These are phyloP conservation scores for Rhadina sibilatrix DNA, from an alignment of 2,113 vertebrate species.

Conservation along the genomic window DNA sequence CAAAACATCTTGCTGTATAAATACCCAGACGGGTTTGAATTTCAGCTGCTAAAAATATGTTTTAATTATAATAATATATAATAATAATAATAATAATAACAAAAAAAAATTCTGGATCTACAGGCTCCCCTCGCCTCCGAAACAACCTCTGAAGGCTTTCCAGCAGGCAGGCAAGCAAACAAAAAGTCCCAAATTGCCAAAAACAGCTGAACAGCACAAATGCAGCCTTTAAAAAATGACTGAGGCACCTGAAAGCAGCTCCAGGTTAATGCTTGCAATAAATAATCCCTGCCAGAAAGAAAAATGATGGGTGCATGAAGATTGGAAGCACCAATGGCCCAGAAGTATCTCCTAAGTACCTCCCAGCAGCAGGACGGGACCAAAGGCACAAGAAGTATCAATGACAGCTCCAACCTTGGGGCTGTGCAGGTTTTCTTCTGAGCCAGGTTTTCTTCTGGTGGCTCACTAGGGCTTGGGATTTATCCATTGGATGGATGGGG, in stretches of 20 bases:
- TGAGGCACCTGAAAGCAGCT: not conserved
- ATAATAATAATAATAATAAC: constrained; percentile 29
- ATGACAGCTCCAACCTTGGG: not conserved
- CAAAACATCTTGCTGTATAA: constrained; percentile 71
- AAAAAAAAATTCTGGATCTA: not conserved
- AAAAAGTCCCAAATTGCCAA: not conserved
- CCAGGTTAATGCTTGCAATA: not conserved
- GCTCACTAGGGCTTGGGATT: not conserved
- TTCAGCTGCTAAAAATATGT: constrained; percentile 68
- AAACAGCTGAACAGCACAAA: not conserved
- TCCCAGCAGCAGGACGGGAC: not conserved
- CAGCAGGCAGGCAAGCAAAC: not conserved
- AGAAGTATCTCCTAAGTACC: not conserved
- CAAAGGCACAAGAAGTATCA: not conserved
- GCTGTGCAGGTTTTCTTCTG: not conserved
- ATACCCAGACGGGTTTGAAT: constrained; percentile 69
- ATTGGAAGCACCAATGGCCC: not conserved
- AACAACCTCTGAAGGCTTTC: constrained; percentile 28
- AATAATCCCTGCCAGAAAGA: not conserved
- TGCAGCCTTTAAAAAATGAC: not conserved
- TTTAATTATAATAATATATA: constrained; percentile 58
- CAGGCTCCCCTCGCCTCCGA: not conserved
- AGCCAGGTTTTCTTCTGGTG: not conserved
- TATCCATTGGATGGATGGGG: not conserved
- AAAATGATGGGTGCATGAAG: not conserved